Percentiles rank a stretch among this genome's conserved stretches.
phyloP scores from a whole-genome alignment of 2,113 vertebrate genomes.

The Plectropomus leopardus region DNA sequence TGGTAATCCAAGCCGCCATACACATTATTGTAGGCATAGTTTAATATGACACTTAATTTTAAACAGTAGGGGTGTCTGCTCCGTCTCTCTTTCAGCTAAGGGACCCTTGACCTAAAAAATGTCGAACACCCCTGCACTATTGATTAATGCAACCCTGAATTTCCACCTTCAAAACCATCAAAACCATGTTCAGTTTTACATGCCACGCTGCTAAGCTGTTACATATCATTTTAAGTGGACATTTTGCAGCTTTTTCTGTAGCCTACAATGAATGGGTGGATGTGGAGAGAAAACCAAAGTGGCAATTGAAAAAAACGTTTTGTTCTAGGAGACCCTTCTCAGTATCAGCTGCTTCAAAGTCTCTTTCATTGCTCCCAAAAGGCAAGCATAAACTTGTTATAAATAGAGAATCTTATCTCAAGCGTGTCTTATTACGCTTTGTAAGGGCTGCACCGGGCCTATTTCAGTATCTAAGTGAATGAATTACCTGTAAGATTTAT shows the following conservation, averaged over 20 bases:
- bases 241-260: conserved; percentile 3
- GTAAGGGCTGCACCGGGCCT: conserved; percentile 32
- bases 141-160: conserved; percentile 10
- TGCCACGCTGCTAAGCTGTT: background rate
- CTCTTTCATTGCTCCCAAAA: conserved; percentile 32
- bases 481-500: conserved; percentile 54
- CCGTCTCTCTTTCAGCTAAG: too few relatives aligned
- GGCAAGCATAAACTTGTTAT: conserved; percentile 31
- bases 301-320: conserved; percentile 3
- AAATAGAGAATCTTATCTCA: conserved; percentile 35
- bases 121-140: too few relatives aligned
- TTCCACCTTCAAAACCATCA: conserved; percentile 1
- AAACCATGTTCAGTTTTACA: background rate
- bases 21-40: too few relatives aligned
- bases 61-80: too few relatives aligned
- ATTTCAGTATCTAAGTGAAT: conserved; percentile 47
- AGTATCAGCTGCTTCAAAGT: conserved; percentile 30
- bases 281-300: conserved; percentile 20
- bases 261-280: background rate
- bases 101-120: too few relatives aligned
- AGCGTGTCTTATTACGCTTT: conserved; percentile 46
- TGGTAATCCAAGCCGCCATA: too few relatives aligned
- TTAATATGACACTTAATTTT: too few relatives aligned
- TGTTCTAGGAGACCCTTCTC: conserved; percentile 37
- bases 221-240: conserved; percentile 7